Percentiles rank a stretch among this genome's conserved stretches.
Conservation (phyloP, 2,888 invertebrate genomes). For the Plagodis pulveraria region DNA sequence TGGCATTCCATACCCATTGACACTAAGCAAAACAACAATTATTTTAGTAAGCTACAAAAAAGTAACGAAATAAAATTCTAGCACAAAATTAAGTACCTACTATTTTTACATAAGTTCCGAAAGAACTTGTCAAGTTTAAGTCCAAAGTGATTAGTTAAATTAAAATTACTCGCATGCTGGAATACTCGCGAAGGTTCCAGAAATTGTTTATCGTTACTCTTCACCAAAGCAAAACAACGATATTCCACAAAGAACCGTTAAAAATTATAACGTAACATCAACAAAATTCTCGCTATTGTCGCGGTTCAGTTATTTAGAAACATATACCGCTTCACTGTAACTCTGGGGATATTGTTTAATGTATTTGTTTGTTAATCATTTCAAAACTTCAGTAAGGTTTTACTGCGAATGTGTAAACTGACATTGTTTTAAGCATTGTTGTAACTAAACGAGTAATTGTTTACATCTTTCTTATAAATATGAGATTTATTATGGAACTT, state of each 20-base stretch:
- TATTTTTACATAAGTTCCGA: no score
- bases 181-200: no score
- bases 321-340: conserved; percentile 56
- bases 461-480: conserved; percentile 50
- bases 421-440: conserved; percentile 72
- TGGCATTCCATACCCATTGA: no score
- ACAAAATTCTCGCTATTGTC: conserved; percentile 63
- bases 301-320: conserved; percentile 64
- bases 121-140: no score
- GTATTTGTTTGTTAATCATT: conserved; percentile 65
- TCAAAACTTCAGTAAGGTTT: conserved; percentile 62
- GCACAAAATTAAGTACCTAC: no score
- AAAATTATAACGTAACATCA: conserved; percentile 36
- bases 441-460: conserved; percentile 59
- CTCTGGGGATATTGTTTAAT: conserved; percentile 50
- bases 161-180: no score
- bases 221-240: conserved; percentile 15
- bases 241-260: conserved; percentile 27
- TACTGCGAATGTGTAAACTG: conserved; percentile 77
- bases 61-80: no score
- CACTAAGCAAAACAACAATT: no score
- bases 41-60: no score
- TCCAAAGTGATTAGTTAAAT: no score
- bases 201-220: not conserved
- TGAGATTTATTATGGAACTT: not conserved